Evolutionary conservation across 2,113 vertebrate genomes (phyloP), one percentile per base, ranked within the genome.

Genomic region (Burhinus bistriatus): DNA sequence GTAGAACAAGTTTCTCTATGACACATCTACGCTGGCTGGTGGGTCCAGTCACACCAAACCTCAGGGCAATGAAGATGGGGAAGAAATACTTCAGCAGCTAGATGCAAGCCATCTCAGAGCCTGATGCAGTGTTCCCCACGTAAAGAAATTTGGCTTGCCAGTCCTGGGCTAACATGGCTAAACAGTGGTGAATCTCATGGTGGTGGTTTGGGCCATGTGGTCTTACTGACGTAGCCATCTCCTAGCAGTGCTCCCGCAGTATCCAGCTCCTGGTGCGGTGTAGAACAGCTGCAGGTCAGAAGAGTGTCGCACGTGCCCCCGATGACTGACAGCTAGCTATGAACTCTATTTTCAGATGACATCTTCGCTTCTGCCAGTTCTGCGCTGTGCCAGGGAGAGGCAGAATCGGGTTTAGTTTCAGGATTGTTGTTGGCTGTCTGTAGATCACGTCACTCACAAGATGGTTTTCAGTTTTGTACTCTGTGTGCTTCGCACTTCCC

Each of bases 281-380:
- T 13, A 29, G 62, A 57, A 15, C 0, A 6, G 20, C 4, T 72
- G 42, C 34, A 40, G 34, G 52, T 58, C 30, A 32, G 65, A 38
- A 58, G 38, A 42, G 42, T 22, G 62, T 49, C 82, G 64, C 59
- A 17, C 0, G 0, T 45, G 44, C 10, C n/a, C 38, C 54, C 44
- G 38, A 13, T 69, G 86, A 44, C 27, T 27, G 78, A 29, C 61
- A 62, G 59, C 40, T 64, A 38, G 42, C n/a, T 61, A 13, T 57
- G 51, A 70, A 40, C 71, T 52, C 14, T n/a, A 3, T 89, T 87
- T 87, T 82, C 73, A 58, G 30, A 32, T 44, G 34, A 21, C 19
- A 9, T 38, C 27, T 75, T 79, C 83, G 38, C n/a, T 83, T 89
- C 69, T 84, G 55, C 8, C 45, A 36, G 34, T 29, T 84, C 55